Conservation (phyloP, 2,113 vertebrate species). For the Otis tarda region DNA sequence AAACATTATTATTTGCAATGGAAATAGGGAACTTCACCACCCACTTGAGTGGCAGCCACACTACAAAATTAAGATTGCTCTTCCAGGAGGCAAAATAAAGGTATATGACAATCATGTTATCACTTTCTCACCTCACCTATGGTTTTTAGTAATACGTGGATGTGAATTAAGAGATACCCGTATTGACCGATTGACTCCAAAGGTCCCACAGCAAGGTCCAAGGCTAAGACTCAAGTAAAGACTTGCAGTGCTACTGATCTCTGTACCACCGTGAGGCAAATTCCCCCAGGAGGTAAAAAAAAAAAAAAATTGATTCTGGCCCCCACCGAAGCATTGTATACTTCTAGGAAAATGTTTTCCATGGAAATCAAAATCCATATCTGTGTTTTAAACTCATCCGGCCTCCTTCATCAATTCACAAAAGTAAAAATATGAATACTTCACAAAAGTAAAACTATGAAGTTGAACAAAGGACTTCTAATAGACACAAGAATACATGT, state of each 20-base stretch:
- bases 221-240: not conserved
- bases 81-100: not conserved
- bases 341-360: not conserved
- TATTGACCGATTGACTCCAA: not conserved
- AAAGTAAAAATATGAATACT: not conserved
- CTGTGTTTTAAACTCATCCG: not conserved
- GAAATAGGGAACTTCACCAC: not conserved
- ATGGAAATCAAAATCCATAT: not conserved
- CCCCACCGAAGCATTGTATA: not conserved
- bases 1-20: not conserved
- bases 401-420: not conserved
- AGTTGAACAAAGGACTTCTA: not conserved
- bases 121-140: not conserved
- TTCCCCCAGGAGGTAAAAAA: not conserved
- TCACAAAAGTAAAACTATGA: not conserved
- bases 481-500: not conserved
- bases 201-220: not conserved
- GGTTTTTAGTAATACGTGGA: not conserved
- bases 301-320: not conserved
- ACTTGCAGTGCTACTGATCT: not conserved
- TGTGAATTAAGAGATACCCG: not conserved
- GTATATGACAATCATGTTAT: not conserved
- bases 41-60: not conserved
- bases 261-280: not conserved
- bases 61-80: not conserved